Percentiles rank a stretch among this genome's conserved stretches.
Conservation (phyloP, 2,888 invertebrate genomes). For the Coelopa pilipes region DNA sequence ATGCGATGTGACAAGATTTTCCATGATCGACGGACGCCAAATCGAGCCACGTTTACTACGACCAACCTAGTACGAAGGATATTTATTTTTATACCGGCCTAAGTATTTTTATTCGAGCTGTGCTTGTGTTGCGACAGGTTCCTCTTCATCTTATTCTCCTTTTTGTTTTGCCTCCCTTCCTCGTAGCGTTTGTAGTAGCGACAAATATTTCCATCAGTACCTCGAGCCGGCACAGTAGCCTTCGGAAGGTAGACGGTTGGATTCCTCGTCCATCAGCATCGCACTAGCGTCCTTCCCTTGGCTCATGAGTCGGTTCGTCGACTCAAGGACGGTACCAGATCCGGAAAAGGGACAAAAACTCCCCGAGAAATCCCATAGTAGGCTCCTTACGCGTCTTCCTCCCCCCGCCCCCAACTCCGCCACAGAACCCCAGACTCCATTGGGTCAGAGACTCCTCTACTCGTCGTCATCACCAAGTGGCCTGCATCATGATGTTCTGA, state of each 20-base stretch:
- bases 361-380: neutral
- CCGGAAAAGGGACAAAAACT: no score
- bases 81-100: conserved; percentile 42
- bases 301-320: conserved; percentile 27
- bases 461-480: conserved; percentile 3
- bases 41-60: conserved; percentile 33
- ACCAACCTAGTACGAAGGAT: conserved; percentile 36
- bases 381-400: neutral
- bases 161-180: neutral
- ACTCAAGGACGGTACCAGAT: conserved; percentile 37
- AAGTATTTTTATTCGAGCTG: conserved; percentile 30
- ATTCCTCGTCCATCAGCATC: no score
- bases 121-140: no score
- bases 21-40: conserved; percentile 24
- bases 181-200: neutral
- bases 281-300: no score
- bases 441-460: neutral
- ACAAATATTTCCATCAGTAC: conserved; percentile 6
- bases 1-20: conserved; percentile 28
- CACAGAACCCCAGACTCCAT: neutral
- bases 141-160: neutral
- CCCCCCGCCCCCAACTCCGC: no score
- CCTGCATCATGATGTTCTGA: conserved; percentile 5
- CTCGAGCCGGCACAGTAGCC: neutral
- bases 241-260: neutral